phyloP scores from a whole-genome alignment of 1,140 invertebrate species.

The Drosophila albomicans region DNA sequence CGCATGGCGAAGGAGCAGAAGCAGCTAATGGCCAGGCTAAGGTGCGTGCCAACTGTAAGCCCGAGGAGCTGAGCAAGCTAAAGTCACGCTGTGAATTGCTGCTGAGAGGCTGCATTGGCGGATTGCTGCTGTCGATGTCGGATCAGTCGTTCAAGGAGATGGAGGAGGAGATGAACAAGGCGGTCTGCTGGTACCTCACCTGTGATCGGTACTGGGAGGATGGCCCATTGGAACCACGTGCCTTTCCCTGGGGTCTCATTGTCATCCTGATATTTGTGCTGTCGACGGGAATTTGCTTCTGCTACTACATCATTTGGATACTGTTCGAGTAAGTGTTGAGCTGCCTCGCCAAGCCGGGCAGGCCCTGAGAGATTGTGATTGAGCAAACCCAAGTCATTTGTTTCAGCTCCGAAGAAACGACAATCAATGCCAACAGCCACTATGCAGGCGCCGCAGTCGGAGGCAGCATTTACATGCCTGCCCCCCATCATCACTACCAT shows the following conservation, averaged over 20 bases:
- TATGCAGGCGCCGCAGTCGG: constrained; percentile 57
- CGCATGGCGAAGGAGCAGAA: constrained; percentile 22
- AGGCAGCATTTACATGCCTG: constrained; percentile 76
- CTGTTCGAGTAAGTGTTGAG: constrained; percentile 92
- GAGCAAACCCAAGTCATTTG: constrained; percentile 82
- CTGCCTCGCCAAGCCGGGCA: background rate
- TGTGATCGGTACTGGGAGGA: constrained; percentile 97
- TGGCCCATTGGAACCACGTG: constrained; percentile 89
- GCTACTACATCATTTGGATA: constrained; percentile 96
- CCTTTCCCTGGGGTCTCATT: constrained; percentile 92
- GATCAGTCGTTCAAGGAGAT: constrained; percentile 93
- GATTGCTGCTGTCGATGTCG: constrained; percentile 91
- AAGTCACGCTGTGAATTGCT: constrained; percentile 89
- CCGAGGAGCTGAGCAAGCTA: constrained; percentile 91
- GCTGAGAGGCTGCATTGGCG: constrained; percentile 90
- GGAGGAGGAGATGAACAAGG: constrained; percentile 94
- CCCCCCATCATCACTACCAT: constrained; percentile 72
- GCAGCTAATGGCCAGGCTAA: constrained; percentile 86
- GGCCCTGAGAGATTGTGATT: constrained; percentile 54
- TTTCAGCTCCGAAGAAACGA: constrained; percentile 85
- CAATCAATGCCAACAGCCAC: constrained; percentile 76
- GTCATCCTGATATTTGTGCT: constrained; percentile 91
- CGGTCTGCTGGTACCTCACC: constrained; percentile 95
- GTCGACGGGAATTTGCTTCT: constrained; percentile 92
- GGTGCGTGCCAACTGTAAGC: constrained; percentile 92